phyloP scores from a whole-genome alignment of 2,113 vertebrate species.

The Clarias gariepinus region DNA sequence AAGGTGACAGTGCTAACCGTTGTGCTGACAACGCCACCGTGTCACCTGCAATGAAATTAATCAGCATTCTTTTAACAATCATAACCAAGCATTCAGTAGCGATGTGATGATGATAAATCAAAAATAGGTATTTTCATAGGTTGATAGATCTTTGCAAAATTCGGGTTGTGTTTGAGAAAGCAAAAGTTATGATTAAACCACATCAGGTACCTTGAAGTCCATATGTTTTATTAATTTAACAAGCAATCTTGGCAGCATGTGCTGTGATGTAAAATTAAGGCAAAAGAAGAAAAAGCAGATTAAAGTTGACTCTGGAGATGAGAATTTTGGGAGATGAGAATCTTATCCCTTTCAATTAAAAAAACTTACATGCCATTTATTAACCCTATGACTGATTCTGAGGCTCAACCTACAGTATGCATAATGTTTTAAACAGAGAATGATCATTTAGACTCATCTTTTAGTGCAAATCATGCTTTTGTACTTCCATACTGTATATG shows the following conservation, averaged over 20 bases:
- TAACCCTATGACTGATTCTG: background rate
- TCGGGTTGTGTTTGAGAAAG: background rate
- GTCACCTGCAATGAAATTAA: background rate
- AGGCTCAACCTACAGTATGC: background rate
- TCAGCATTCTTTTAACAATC: background rate
- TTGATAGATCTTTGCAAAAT: background rate
- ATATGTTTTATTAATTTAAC: background rate
- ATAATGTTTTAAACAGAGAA: background rate
- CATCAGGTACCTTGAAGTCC: background rate
- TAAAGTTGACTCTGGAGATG: too few species aligned
- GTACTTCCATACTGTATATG: background rate
- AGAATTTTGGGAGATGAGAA: background rate
- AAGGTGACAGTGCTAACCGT: too few species aligned
- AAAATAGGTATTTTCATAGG: background rate
- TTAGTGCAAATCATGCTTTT: too few species aligned
- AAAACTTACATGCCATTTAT: background rate
- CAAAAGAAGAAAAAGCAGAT: too few species aligned
- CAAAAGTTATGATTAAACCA: background rate
- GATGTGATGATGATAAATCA: background rate
- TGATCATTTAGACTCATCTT: too few species aligned
- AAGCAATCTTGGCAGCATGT: too few species aligned
- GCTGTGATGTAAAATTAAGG: too few species aligned
- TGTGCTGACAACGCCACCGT: too few species aligned
- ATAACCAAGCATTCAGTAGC: background rate
- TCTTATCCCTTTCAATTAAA: background rate